Base-by-base conservation (phyloP, 2,797 vertebrate species). In the Tokudaia tokunoshimensis region DNA sequence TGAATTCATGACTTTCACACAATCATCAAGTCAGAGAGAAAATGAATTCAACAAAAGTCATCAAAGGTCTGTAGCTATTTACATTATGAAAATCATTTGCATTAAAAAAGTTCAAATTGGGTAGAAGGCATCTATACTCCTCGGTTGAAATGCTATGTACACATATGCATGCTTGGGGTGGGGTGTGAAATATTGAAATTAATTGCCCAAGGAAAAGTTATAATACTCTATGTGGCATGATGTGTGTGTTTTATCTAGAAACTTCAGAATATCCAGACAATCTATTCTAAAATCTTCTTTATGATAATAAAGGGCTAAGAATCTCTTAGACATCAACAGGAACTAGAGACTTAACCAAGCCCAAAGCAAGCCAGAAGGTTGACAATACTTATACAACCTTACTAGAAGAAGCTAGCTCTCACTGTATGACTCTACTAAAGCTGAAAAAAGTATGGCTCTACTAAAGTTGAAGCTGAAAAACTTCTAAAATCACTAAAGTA, bases 1-100 rank as follows among this genome's bases (percentile, higher is more conserved):
- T 37, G 0, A 67, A 63, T 90, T 20, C 31, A 78, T 19, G 57
- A 10, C 29, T 14, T 50, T 78, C 74, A 34, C 41, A 50, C 6
- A 47, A 76, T 63, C 17, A 65, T 76, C 14, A 65, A 78, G 12
- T 52, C 17, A 65, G 37, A 85, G 85, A 61, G 29, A 67, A 85
- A 72, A 70, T 10, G 8, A 85, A 76, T 17, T 17, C 61, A 79
- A 31, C 3, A 50, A 87, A 57, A 41, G 19, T 19, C 12, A 37
- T 67, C 1, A 9, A 52, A 72, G 55, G 34, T 79, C 72, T 72
- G 6, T 15, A 83, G 34, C 41, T 44, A 61, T 81, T 26, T 94
- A 86, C 63, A 89, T 61, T 91, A 93, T 89, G 22, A 83, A 75
- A 70, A 4, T 15, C 15, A 92, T 76, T 78, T 94, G 14, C 22